A percentile compares a stretch with the other conserved stretches of the same genome.
Evolutionary conservation across 2,888 invertebrate genomes (phyloP).

Genomic region (Tenthredo notha): DNA sequence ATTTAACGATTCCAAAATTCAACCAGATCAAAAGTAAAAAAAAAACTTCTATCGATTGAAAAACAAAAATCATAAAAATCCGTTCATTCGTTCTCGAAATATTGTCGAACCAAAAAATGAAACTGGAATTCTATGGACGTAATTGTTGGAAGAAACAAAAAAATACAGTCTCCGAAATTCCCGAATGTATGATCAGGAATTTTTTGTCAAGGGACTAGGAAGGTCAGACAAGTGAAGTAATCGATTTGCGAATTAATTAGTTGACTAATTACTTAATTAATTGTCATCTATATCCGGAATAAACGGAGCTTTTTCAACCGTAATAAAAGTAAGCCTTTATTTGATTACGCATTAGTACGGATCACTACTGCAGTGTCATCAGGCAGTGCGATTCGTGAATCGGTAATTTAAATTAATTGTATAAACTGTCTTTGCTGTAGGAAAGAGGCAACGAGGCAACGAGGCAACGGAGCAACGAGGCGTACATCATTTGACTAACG

Average conservation of each 20-base stretch:
- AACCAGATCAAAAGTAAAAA: background rate
- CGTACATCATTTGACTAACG: constrained; percentile 76
- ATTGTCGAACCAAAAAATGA: background rate
- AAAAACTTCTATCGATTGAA: background rate
- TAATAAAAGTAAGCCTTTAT: background rate
- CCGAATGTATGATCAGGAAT: too few relatives aligned
- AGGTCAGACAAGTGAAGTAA: background rate
- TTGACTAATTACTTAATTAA: constrained; percentile 59
- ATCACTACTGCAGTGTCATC: background rate
- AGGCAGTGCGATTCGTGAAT: constrained; percentile 38
- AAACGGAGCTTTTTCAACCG: constrained; percentile 55
- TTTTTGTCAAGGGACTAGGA: too few relatives aligned
- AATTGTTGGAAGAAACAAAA: too few relatives aligned
- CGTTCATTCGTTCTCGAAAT: background rate
- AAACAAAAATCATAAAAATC: background rate
- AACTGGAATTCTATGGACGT: too few relatives aligned
- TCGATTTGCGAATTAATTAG: background rate
- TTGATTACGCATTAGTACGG: constrained; percentile 14
- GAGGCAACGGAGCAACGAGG: constrained; percentile 63
- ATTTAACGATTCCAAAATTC: background rate
- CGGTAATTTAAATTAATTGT: constrained; percentile 73
- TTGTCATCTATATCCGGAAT: constrained; percentile 69
- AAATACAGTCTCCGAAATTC: too few relatives aligned
- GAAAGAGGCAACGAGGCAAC: background rate
- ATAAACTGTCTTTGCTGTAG: constrained; percentile 65